Base-by-base conservation (phyloP, 2,888 invertebrate species). In the Drosophila flavopinicola region DNA sequence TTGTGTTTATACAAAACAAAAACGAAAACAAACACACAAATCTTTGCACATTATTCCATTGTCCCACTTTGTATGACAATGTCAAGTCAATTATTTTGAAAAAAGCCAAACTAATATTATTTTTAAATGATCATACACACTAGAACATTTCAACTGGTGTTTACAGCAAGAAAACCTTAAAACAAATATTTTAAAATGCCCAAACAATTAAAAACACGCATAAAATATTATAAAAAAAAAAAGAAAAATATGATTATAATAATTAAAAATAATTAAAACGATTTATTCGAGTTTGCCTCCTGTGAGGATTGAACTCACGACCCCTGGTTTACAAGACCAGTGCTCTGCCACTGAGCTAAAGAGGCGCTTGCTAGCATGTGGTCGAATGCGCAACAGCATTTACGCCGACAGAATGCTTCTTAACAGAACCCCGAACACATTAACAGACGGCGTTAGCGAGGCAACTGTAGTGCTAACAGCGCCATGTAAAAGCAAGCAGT, bases 241-340 rank as follows among this genome's bases (percentile, higher is more conserved):
- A 47, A 11, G n/a, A 27, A 53, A 32, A 29, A 48, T n/a, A n/a
- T n/a, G n/a, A n/a, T n/a, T n/a, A n/a, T n/a, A n/a, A n/a, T n/a
- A n/a, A 9, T 7, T 41, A 33, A 57, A 57, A 52, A 32, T 39
- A 17, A 49, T 15, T n/a, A 13, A 48, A 23, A 2, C 6, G 3
- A 9, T 2, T 1, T n/a, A n/a, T 56, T 39, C 5, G 41, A 27
- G 17, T 49, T 49, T 95, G 95, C 95, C 95, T 95, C 95, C 95
- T 95, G 95, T 95, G 95, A 95, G 95, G 95, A 94, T 95, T 94
- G 95, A 95, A 95, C 95, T 95, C 95, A 95, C 95, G 95, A 95
- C 95, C 95, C 94, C 95, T 95, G 95, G 95, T 95, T 95, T 95
- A 95, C 95, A 95, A 95, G 95, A 95, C 95, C 95, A 95, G 95